Evolutionary conservation across 2,797 vertebrate species (phyloP).

Genomic region (Tamandua tetradactyla): DNA sequence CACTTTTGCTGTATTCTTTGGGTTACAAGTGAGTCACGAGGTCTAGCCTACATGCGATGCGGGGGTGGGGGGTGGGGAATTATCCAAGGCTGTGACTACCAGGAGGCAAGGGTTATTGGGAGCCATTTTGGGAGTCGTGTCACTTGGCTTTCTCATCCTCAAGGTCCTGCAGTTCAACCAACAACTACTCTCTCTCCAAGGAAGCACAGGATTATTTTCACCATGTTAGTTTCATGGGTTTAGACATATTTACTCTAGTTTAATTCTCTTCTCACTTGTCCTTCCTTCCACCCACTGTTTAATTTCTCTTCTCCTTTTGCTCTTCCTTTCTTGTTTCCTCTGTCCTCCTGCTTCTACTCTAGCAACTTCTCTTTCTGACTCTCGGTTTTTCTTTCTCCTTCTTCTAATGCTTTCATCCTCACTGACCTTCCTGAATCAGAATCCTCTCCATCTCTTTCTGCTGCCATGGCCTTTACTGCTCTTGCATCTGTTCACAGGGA

Average conservation of each 20-base stretch:
- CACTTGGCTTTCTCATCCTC: conserved; percentile 14
- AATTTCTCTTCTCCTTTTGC: conserved; percentile 79
- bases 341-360: conserved; percentile 41
- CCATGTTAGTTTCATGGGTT: conserved; percentile 59
- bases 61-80: conserved; percentile 1
- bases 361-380: conserved; percentile 58
- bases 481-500: conserved; percentile 21
- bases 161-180: conserved; percentile 41
- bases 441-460: neutral
- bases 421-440: neutral
- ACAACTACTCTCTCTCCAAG: conserved; percentile 37
- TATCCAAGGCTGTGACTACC: neutral
- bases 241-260: conserved; percentile 42
- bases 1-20: neutral
- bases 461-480: neutral
- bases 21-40: conserved; percentile 21
- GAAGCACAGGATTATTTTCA: conserved; percentile 58
- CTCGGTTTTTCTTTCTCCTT: neutral
- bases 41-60: neutral
- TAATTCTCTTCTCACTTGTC: conserved; percentile 61
- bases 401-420: neutral
- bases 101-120: neutral
- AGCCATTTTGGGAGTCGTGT: conserved; percentile 4
- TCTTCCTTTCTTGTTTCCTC: conserved; percentile 72
- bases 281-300: conserved; percentile 67